phyloP scores from a whole-genome alignment of 1,140 invertebrate species.

The Heliconius nattereri region DNA sequence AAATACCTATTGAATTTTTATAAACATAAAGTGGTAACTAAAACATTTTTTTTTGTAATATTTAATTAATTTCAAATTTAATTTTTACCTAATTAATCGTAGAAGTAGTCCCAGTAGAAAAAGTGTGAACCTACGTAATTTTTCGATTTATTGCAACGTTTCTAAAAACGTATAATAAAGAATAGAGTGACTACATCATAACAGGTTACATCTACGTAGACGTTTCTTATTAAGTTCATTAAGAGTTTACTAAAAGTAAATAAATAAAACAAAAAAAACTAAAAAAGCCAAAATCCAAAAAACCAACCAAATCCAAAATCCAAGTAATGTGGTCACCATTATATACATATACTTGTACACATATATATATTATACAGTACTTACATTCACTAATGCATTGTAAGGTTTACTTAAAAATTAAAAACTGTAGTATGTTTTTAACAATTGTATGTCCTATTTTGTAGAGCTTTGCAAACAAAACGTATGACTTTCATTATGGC shows the following conservation, averaged over 20 bases:
- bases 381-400: neutral
- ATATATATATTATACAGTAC: neutral
- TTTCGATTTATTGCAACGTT: no score
- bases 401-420: conserved; percentile 15
- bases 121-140: no score
- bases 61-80: neutral
- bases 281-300: neutral
- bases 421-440: neutral
- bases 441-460: conserved; percentile 19
- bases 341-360: neutral
- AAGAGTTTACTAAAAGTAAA: neutral
- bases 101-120: no score
- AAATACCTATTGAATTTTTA: neutral
- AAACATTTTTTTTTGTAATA: neutral
- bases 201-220: no score
- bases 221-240: neutral
- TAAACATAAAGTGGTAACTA: neutral
- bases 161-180: no score
- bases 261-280: neutral
- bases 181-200: no score
- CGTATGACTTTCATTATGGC: conserved; percentile 26
- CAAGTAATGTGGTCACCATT: neutral
- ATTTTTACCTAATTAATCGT: no score
- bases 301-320: no score
- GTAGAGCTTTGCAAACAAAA: conserved; percentile 22